Percentiles rank a stretch among this genome's conserved stretches.
phyloP scores from a whole-genome alignment of 1,140 invertebrate species.

The Drosophila equinoxialis region DNA sequence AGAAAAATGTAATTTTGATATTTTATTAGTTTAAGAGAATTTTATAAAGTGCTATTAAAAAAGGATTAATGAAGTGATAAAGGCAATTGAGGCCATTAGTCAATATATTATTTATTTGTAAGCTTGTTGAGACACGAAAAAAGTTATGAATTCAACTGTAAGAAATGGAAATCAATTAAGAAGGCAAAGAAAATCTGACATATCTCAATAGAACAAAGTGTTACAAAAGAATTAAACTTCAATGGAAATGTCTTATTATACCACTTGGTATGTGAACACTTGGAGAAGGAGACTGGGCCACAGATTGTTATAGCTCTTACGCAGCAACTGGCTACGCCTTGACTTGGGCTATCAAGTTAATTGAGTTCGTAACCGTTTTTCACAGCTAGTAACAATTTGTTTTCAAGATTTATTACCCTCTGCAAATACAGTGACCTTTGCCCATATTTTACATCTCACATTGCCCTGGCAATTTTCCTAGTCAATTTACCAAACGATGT shows the following conservation, averaged over 20 bases:
- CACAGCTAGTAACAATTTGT: conserved; percentile 14
- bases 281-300: neutral
- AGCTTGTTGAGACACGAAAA: too few species aligned
- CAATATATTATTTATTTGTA: too few species aligned
- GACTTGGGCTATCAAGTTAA: neutral
- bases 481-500: conserved; percentile 7
- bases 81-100: too few species aligned
- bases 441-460: conserved; percentile 11
- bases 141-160: too few species aligned
- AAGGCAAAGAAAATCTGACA: too few species aligned
- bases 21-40: neutral
- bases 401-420: conserved; percentile 5
- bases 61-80: neutral
- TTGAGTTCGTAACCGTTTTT: conserved; percentile 8
- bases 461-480: conserved; percentile 10
- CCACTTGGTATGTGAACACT: neutral
- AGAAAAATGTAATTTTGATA: neutral
- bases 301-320: neutral
- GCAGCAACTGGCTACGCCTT: neutral
- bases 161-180: too few species aligned
- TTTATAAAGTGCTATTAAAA: neutral
- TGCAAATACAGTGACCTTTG: conserved; percentile 4
- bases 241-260: too few species aligned
- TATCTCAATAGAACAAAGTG: too few species aligned
- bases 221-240: too few species aligned